phyloP scores from a whole-genome alignment of 2,797 vertebrate genomes.

The Danio albolineatus region DNA sequence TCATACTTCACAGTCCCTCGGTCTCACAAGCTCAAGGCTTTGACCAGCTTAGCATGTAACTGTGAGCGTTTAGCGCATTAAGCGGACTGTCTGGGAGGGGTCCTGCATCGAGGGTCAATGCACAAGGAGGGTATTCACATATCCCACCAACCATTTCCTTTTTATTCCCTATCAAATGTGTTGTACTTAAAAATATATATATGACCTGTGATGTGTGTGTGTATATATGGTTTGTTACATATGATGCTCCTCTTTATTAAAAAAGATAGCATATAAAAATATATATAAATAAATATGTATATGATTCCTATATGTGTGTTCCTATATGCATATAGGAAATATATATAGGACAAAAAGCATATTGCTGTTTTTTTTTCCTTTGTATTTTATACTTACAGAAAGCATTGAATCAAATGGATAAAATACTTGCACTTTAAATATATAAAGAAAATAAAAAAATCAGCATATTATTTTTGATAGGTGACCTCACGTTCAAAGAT shows the following conservation, averaged over 20 bases:
- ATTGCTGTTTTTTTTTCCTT: constrained; percentile 85
- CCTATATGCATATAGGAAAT: constrained; percentile 60
- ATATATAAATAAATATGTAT: constrained; percentile 12
- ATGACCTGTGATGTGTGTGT: constrained; percentile 72
- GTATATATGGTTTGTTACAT: constrained; percentile 81
- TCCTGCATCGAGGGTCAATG: constrained; percentile 71
- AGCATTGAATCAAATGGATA: constrained; percentile 87
- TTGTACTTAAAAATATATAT: constrained; percentile 80
- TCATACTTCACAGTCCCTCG: constrained; percentile 36
- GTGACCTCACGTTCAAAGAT: constrained; percentile 84
- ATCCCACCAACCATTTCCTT: constrained; percentile 80
- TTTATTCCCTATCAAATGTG: constrained; percentile 81
- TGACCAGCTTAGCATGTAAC: constrained; percentile 49
- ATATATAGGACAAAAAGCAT: constrained; percentile 80
- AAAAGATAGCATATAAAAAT: constrained; percentile 69
- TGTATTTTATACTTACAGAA: constrained; percentile 88
- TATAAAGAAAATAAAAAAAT: constrained; percentile 83
- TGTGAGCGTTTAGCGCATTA: constrained; percentile 48
- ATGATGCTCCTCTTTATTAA: constrained; percentile 84
- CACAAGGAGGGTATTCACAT: constrained; percentile 76
- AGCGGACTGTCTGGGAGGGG: constrained; percentile 67
- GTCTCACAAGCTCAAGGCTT: constrained; percentile 51
- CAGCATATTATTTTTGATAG: constrained; percentile 90
- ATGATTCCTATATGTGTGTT: constrained; percentile 45
- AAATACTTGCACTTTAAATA: constrained; percentile 89